Conservation (phyloP, 2,113 vertebrate species). For the Jaculus jaculus region DNA sequence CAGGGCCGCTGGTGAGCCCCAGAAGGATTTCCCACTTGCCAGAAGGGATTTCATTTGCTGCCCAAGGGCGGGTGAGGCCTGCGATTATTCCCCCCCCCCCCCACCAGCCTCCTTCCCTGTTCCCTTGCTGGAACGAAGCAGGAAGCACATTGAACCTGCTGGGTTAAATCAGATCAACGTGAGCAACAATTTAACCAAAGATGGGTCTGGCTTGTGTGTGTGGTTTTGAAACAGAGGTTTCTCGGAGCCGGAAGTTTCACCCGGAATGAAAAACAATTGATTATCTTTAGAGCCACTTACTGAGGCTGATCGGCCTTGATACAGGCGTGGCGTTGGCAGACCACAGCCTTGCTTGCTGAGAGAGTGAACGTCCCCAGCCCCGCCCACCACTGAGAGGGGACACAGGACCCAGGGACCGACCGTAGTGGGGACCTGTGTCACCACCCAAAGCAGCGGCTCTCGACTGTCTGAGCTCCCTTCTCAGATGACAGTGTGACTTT, state of each 20-base stretch:
- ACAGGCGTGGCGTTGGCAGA: not conserved
- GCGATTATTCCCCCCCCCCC: not conserved
- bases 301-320: not conserved
- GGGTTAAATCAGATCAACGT: conserved; percentile 75
- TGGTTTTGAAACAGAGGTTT: conserved; percentile 65
- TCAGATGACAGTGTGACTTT: rapidly evolving
- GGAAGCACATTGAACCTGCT: conserved; percentile 64
- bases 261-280: conserved; percentile 79
- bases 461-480: not conserved
- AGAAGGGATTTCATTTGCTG: not conserved
- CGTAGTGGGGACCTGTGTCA: no score
- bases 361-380: not conserved
- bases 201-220: conserved; percentile 54
- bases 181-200: conserved; percentile 58
- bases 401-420: not conserved
- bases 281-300: conserved; percentile 78
- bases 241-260: conserved; percentile 68
- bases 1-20: not conserved
- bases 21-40: not conserved
- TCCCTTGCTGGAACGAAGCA: not conserved
- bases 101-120: not conserved
- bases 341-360: not conserved
- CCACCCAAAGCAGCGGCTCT: not conserved
- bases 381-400: not conserved
- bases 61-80: not conserved